Conservation (phyloP, 1,140 invertebrate genomes). For the Drosophila mayri region DNA sequence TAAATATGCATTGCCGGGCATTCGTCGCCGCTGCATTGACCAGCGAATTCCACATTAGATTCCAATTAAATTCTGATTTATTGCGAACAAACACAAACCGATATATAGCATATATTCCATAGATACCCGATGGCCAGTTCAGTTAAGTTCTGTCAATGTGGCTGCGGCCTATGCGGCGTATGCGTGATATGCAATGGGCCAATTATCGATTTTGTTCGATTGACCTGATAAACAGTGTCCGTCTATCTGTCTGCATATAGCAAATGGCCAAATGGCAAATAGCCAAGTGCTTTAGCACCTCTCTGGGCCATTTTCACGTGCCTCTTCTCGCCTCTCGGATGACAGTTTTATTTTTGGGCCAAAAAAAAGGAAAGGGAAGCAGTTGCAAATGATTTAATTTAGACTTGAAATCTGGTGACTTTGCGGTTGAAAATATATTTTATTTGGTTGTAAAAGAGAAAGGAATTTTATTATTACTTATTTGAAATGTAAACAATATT, state of each 20-base stretch:
- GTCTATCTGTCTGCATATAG: not conserved
- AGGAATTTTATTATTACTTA: not conserved
- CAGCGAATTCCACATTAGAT: slow-evolving; percentile 36
- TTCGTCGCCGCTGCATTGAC: slow-evolving; percentile 12
- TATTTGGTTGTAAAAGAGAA: not conserved
- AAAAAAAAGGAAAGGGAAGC: not conserved
- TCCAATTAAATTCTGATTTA: slow-evolving; percentile 59
- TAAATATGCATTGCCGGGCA: slow-evolving; percentile 62
- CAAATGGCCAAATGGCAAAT: slow-evolving; percentile 25
- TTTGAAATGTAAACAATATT: not conserved
- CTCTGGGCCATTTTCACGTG: not conserved
- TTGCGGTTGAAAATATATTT: not conserved
- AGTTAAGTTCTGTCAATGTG: slow-evolving; percentile 22
- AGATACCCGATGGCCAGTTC: not conserved
- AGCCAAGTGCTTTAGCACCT: slow-evolving; percentile 13
- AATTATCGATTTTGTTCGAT: slow-evolving; percentile 72
- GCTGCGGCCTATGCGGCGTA: slow-evolving; percentile 52
- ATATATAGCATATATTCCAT: not conserved
- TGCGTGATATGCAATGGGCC: slow-evolving; percentile 50
- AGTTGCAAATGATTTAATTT: not conserved
- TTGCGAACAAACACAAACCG: slow-evolving; percentile 17
- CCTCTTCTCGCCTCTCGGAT: not conserved
- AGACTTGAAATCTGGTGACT: not conserved
- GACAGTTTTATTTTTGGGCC: slow-evolving; percentile 5
- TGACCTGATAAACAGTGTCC: slow-evolving; percentile 17